These are phyloP conservation scores for Apodemus sylvaticus DNA, from an alignment of 2,113 vertebrate species.

Conservation along the genomic window DNA sequence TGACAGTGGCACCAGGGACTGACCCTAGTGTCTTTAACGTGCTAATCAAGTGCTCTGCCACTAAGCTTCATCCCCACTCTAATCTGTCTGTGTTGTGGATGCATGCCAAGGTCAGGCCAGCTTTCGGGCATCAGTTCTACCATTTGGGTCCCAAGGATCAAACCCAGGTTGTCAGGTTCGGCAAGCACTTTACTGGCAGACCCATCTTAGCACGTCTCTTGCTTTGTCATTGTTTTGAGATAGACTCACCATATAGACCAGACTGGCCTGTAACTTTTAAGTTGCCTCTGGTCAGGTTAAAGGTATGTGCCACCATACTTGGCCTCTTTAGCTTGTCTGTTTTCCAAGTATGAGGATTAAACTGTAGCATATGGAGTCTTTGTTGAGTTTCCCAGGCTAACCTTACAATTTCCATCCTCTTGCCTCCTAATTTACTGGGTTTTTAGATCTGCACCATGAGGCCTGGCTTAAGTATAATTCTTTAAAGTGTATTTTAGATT, in stretches of 20 bases:
- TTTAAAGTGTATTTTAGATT: background rate
- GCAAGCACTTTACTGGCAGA: background rate
- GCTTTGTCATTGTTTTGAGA: background rate
- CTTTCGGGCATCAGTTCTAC: background rate
- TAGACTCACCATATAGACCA: background rate
- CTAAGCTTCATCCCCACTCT: background rate
- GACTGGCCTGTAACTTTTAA: background rate
- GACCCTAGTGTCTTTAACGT: background rate
- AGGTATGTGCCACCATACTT: background rate
- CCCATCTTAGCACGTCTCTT: background rate
- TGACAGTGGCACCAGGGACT: no score
- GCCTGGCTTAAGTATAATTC: background rate
- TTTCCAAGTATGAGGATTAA: background rate
- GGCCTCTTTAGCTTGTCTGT: background rate
- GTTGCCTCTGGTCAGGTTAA: background rate
- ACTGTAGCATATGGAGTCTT: background rate
- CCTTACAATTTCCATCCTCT: background rate
- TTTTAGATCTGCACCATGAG: background rate
- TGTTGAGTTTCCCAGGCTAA: background rate
- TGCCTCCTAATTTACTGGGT: background rate
- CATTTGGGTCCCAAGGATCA: background rate
- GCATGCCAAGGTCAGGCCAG: background rate
- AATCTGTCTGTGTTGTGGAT: background rate
- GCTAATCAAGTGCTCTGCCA: background rate
- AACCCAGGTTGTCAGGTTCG: background rate